Evolutionary conservation across 1,140 invertebrate species (phyloP).

Genomic region (Zaprionus tsacasi): DNA sequence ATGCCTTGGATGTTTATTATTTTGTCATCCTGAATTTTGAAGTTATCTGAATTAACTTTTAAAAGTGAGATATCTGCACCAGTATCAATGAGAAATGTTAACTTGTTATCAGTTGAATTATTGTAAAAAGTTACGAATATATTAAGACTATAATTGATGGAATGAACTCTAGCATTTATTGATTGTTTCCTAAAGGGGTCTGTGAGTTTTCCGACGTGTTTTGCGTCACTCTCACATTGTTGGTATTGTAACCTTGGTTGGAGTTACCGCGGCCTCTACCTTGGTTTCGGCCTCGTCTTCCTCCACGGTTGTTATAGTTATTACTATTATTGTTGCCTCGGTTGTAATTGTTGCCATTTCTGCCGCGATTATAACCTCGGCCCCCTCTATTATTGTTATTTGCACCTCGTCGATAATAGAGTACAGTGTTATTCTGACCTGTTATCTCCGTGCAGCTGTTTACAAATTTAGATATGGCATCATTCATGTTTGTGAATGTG

Average conservation of each 20-base stretch:
- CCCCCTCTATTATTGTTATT: too few relatives aligned
- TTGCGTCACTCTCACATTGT: background rate
- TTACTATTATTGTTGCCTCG: too few relatives aligned
- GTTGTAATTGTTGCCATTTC: too few relatives aligned
- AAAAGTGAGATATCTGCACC: background rate
- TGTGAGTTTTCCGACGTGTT: slow-evolving; percentile 3
- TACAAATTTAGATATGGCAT: too few relatives aligned
- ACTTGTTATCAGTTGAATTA: background rate
- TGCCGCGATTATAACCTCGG: too few relatives aligned
- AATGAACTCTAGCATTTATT: background rate
- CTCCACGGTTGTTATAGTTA: too few relatives aligned
- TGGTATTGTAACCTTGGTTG: background rate
- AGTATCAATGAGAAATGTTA: background rate
- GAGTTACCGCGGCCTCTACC: background rate
- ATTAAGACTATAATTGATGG: background rate
- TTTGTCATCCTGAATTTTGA: too few relatives aligned
- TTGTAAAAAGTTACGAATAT: background rate
- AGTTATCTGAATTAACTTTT: background rate
- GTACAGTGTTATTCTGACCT: too few relatives aligned
- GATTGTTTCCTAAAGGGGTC: background rate
- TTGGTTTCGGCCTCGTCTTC: too few relatives aligned
- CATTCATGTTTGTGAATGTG: too few relatives aligned
- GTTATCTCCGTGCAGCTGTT: too few relatives aligned
- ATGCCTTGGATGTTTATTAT: background rate
- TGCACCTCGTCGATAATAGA: too few relatives aligned